Evolutionary conservation across 1,140 invertebrate genomes (phyloP).

Genomic region (Drosophila bocqueti): DNA sequence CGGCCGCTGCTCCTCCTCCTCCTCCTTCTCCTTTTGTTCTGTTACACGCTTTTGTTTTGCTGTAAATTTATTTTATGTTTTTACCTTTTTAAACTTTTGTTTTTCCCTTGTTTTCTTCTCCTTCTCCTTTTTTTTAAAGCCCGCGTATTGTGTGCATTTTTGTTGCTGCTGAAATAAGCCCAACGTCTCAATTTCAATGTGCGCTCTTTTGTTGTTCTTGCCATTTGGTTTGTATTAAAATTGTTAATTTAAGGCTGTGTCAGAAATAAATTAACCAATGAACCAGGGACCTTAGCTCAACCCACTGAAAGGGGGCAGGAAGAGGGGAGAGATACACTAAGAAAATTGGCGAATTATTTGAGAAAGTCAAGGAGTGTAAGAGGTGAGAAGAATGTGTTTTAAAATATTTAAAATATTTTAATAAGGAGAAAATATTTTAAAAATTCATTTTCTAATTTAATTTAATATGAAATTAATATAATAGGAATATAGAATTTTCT

Average conservation of each 20-base stretch:
- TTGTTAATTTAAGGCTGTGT: conserved; percentile 79
- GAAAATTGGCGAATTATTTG: not conserved
- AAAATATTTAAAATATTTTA: not conserved
- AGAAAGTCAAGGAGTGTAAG: not conserved
- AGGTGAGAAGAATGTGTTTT: not conserved
- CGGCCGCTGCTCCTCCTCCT: conserved; percentile 9
- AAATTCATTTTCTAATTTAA: not conserved
- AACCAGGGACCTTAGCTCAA: conserved; percentile 45
- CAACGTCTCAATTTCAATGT: conserved; percentile 76
- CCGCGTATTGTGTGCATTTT: conserved; percentile 20
- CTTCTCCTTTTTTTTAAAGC: conserved; percentile 19
- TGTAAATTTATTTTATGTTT: conserved; percentile 77
- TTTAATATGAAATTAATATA: not conserved
- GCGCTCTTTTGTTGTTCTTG: conserved; percentile 61
- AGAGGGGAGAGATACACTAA: not conserved
- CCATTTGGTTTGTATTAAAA: conserved; percentile 67
- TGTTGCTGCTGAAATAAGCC: conserved; percentile 14
- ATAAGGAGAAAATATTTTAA: not conserved
- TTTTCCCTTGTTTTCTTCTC: conserved; percentile 55
- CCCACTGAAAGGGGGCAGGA: conserved; percentile 1
- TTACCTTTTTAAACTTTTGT: conserved; percentile 52
- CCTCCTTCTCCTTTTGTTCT: conserved; percentile 26
- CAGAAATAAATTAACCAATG: conserved; percentile 79
- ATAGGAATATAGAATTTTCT: not conserved
- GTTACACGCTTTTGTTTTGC: conserved; percentile 75